A percentile compares a stretch with the other conserved stretches of the same genome.
These are phyloP conservation scores for Eonycteris spelaea DNA, from an alignment of 2,113 vertebrate genomes.

Conservation along the genomic window DNA sequence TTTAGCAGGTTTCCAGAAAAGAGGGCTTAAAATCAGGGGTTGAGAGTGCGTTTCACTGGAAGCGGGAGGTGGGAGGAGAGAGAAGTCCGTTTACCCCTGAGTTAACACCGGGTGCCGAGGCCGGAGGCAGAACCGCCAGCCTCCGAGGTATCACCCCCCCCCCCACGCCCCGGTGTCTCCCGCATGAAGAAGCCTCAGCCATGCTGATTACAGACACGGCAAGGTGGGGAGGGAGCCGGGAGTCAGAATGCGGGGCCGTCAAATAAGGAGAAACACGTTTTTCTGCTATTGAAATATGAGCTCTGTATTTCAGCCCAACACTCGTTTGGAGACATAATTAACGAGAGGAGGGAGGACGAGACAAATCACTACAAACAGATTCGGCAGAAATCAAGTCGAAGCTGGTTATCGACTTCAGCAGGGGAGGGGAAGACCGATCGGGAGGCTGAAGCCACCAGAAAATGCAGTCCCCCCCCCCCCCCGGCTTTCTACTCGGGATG, in stretches of 20 bases:
- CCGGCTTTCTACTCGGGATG: slow-evolving; percentile 29
- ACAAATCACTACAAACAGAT: not conserved
- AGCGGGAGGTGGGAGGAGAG: not conserved
- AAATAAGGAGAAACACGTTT: not conserved
- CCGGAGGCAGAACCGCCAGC: accelerated
- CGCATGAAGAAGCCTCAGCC: not conserved
- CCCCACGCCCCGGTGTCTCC: not conserved
- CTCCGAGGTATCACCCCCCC: too few relatives aligned
- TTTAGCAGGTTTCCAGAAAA: not conserved
- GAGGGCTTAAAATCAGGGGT: not conserved
- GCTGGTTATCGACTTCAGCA: not conserved
- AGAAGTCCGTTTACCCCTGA: not conserved
- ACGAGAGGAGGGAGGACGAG: not conserved
- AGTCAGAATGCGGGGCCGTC: not conserved
- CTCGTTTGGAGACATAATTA: not conserved
- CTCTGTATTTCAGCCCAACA: accelerated
- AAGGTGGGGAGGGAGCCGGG: accelerated
- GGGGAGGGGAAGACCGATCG: not conserved
- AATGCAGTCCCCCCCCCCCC: not conserved
- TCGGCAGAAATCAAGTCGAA: not conserved
- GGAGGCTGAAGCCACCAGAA: not conserved
- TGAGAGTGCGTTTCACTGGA: not conserved
- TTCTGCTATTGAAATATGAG: not conserved
- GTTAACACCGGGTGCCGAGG: not conserved
- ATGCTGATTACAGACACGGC: not conserved